Conservation (phyloP, 1,140 invertebrate species). For the Chrysoperla carnea region DNA sequence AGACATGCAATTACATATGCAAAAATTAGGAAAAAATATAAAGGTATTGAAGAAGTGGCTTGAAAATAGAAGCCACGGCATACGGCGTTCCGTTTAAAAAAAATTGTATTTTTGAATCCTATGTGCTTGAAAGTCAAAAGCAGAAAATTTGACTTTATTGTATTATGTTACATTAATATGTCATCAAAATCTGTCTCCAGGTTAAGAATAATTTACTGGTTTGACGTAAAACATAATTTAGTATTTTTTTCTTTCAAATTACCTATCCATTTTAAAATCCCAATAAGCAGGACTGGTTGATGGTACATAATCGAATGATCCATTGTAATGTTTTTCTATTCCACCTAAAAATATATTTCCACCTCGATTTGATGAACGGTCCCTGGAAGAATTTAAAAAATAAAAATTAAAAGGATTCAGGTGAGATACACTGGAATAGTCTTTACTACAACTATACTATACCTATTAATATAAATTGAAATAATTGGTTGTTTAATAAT, state of each 20-base stretch:
- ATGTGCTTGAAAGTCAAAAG: too few species aligned
- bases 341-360: constrained; percentile 58
- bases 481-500: constrained; percentile 31
- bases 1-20: too few species aligned
- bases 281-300: constrained; percentile 52
- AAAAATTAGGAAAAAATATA: too few species aligned
- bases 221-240: neutral
- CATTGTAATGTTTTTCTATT: constrained; percentile 31
- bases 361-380: constrained; percentile 34
- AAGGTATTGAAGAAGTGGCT: too few species aligned
- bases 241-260: constrained; percentile 1
- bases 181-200: too few species aligned
- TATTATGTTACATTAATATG: too few species aligned
- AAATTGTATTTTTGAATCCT: too few species aligned
- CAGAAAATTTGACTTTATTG: too few species aligned
- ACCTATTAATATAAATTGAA: constrained; percentile 40
- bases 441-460: neutral
- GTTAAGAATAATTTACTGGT: neutral
- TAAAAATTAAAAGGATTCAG: neutral
- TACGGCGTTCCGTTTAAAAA: too few species aligned
- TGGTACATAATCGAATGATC: constrained; percentile 43
- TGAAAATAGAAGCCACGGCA: too few species aligned
- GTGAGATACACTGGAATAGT: neutral
- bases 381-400: constrained; percentile 28
- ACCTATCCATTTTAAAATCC: constrained; percentile 59